Percentiles rank a stretch among this genome's conserved stretches.
phyloP scores from a whole-genome alignment of 2,797 vertebrate species.

The Anniella stebbinsi region DNA sequence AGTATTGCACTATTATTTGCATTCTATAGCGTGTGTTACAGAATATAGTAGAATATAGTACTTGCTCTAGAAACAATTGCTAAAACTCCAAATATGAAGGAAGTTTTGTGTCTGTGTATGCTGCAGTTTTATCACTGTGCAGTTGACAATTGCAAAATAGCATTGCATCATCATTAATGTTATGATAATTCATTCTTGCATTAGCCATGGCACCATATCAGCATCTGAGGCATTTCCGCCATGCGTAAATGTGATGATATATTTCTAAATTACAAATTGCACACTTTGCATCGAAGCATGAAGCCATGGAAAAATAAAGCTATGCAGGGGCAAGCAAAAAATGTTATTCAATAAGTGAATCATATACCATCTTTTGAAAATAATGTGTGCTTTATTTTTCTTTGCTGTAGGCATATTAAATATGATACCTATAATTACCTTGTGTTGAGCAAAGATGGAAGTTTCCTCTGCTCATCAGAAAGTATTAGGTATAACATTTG shows the following conservation, averaged over 20 bases:
- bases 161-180: neutral
- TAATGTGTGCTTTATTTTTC: constrained; percentile 8
- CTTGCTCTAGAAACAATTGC: neutral
- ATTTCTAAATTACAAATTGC: constrained; percentile 44
- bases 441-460: neutral
- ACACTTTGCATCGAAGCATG: constrained; percentile 31
- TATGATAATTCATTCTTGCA: neutral
- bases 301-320: constrained; percentile 34
- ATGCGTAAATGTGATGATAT: neutral
- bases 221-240: neutral
- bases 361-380: constrained; percentile 22
- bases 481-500: neutral
- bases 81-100: neutral
- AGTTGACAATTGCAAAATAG: neutral
- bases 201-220: neutral
- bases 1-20: neutral
- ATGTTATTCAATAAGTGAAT: constrained; percentile 49
- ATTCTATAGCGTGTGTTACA: neutral
- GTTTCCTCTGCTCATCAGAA: neutral
- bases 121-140: accelerated
- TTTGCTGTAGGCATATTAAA: constrained; percentile 1
- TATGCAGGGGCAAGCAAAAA: constrained; percentile 22
- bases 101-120: neutral
- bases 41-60: neutral
- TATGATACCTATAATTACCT: constrained; percentile 26